Percentiles rank a stretch among this genome's conserved stretches.
Conservation (phyloP, 2,113 vertebrate species). For the Bagarius yarrelli region DNA sequence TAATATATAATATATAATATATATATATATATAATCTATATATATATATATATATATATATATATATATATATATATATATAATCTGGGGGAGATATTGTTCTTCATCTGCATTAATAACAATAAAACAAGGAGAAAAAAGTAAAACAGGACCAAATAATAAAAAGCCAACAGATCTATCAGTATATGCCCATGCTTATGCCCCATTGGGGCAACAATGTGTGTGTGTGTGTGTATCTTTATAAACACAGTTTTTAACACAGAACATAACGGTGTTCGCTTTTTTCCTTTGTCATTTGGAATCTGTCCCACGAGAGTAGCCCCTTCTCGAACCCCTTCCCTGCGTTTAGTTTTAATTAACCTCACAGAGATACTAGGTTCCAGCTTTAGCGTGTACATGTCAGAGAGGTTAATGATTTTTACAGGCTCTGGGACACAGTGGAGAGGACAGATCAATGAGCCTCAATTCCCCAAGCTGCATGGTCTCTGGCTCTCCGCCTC, state of each 20-base stretch:
- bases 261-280: conserved; percentile 53
- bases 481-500: conserved; percentile 60
- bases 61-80: too few species aligned
- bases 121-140: conserved; percentile 36
- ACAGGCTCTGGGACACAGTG: conserved; percentile 64
- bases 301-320: conserved; percentile 68
- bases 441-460: conserved; percentile 75
- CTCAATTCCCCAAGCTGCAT: conserved; percentile 68
- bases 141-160: conserved; percentile 25
- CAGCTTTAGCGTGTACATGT: conserved; percentile 71
- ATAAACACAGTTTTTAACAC: conserved; percentile 40
- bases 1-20: neutral
- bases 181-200: conserved; percentile 34
- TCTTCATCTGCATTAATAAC: conserved; percentile 42
- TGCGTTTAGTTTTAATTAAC: conserved; percentile 81
- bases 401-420: conserved; percentile 78
- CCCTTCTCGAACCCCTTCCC: conserved; percentile 48
- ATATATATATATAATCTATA: too few species aligned
- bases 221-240: conserved; percentile 24
- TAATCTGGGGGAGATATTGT: neutral
- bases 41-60: too few species aligned
- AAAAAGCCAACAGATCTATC: conserved; percentile 27
- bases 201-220: conserved; percentile 29
- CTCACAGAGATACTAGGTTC: conserved; percentile 76
- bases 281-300: conserved; percentile 64